Base-by-base conservation (phyloP, 2,888 invertebrate genomes). In the Thecocarcelia acutangulata region DNA sequence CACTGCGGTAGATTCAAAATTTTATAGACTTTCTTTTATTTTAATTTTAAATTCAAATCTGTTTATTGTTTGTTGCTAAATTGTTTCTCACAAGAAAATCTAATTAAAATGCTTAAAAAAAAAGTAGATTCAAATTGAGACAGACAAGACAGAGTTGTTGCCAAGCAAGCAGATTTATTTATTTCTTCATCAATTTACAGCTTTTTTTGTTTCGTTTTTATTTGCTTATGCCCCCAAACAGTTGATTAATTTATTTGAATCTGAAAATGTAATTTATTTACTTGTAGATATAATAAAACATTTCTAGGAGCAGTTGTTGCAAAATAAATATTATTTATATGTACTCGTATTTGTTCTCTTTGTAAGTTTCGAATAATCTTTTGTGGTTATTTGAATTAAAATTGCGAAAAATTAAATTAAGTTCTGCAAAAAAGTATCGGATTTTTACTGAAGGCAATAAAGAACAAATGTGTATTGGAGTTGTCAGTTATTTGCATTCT, bases 221-320 rank as follows among this genome's bases (percentile, higher is more conserved):
- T 52, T 37, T 61, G 11, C 46, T 59, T 59, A 11, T 64, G 46
- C 64, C 11, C 21, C 15, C 37, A 37, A 54, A 56, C 33, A 17
- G 19, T 74, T 74, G 74, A 74, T 66, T 74, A 74, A 74, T 74
- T 74, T 74, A 66, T 74, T 66, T 58, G 56, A 15, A 17, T 44
- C 44, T 37, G 24, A 63, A 63, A 54, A 15, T 37, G 13, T 37
- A 42, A 46, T 56, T 44, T 17, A 37, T 56, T 3, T 17, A 52
- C n/a, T 48, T 28, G 12, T 28, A 11, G 21, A 11, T 3, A 61
- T 3, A 33, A 59, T 56, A 9, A 59, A 44, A 33, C 68, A 37
- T 44, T 52, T 46, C 21, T 48, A 19, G 61, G 11, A 59, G 37
- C 66, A 76, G 52, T 61, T 76, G 69, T 44, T 28, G 12, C n/a